Percentiles rank a stretch among this genome's conserved stretches.
Evolutionary conservation across 2,888 invertebrate genomes (phyloP).

Genomic region (Pseudanteris insignis): DNA sequence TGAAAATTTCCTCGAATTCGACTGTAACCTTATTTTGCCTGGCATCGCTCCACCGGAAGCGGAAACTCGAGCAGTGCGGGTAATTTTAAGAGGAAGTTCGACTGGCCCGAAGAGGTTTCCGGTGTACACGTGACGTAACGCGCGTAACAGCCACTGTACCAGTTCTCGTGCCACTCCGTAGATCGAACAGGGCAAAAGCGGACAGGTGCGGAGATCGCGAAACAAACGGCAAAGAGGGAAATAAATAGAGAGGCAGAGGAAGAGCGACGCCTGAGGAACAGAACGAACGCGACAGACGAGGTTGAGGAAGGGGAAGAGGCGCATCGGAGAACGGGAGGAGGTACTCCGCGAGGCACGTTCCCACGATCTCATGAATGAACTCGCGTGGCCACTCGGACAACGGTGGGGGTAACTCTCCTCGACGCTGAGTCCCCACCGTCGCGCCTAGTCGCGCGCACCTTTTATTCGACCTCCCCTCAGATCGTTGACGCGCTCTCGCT

Average conservation of each 20-base stretch:
- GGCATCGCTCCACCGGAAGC: conserved; percentile 16
- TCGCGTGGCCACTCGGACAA: conserved; percentile 63
- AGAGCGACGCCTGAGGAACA: not conserved
- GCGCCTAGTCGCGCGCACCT: conserved; percentile 27
- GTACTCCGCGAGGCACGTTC: conserved; percentile 60
- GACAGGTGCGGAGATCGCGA: conserved; percentile 31
- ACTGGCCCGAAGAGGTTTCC: conserved; percentile 40
- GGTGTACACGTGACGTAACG: conserved; percentile 51
- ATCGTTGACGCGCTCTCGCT: conserved; percentile 27
- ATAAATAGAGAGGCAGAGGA: conserved; percentile 15
- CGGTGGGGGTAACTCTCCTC: conserved; percentile 50
- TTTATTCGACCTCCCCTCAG: conserved; percentile 41
- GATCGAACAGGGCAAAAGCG: conserved; percentile 28
- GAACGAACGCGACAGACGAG: conserved; percentile 42
- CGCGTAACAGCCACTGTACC: conserved; percentile 60
- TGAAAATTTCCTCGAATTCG: conserved; percentile 1
- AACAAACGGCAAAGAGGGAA: conserved; percentile 19
- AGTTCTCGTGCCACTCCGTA: conserved; percentile 15
- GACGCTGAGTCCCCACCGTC: conserved; percentile 47
- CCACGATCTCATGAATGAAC: conserved; percentile 67
- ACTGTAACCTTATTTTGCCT: conserved; percentile 5
- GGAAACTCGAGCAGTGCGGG: conserved; percentile 30
- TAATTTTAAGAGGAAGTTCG: conserved; percentile 42
- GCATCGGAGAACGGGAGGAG: conserved; percentile 55
- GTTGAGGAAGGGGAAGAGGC: conserved; percentile 51